A percentile compares a stretch with the other conserved stretches of the same genome.
Evolutionary conservation across 1,140 invertebrate species (phyloP).

Genomic region (Maconellicoccus hirsutus): DNA sequence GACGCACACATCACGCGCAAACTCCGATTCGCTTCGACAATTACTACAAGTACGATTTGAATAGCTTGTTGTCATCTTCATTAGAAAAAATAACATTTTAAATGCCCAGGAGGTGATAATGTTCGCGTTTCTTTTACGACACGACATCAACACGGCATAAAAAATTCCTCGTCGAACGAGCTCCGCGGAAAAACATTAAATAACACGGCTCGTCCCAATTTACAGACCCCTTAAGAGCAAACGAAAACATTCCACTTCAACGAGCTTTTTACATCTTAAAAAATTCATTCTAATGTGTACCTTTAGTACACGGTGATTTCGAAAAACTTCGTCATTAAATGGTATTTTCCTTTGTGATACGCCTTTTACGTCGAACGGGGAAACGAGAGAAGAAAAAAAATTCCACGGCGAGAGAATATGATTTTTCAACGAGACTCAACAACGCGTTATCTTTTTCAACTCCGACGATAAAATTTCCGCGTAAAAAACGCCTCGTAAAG

Average conservation of each 20-base stretch:
- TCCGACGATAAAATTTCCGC: background rate
- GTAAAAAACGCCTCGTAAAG: too few relatives aligned
- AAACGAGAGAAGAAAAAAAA: too few relatives aligned
- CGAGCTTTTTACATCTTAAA: background rate
- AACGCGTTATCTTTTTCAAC: background rate
- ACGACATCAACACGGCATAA: too few relatives aligned
- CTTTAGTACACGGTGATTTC: background rate
- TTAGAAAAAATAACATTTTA: too few relatives aligned
- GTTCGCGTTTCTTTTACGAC: too few relatives aligned
- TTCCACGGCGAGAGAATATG: background rate
- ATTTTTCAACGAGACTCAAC: background rate
- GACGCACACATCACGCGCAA: too few relatives aligned
- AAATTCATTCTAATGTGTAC: slow-evolving; percentile 3
- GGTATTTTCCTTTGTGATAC: background rate
- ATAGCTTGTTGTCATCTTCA: too few relatives aligned
- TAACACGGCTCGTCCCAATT: background rate
- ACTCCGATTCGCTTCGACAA: too few relatives aligned
- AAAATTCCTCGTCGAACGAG: too few relatives aligned
- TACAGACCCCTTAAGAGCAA: background rate
- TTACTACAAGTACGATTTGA: too few relatives aligned
- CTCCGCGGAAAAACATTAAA: background rate
- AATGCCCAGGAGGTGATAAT: too few relatives aligned
- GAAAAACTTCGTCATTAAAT: slow-evolving; percentile 5
- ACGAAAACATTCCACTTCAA: background rate
- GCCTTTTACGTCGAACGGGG: background rate